Percentiles rank a stretch among this genome's conserved stretches.
phyloP scores from a whole-genome alignment of 2,888 invertebrate genomes.

The Minunthozetes semirufus region DNA sequence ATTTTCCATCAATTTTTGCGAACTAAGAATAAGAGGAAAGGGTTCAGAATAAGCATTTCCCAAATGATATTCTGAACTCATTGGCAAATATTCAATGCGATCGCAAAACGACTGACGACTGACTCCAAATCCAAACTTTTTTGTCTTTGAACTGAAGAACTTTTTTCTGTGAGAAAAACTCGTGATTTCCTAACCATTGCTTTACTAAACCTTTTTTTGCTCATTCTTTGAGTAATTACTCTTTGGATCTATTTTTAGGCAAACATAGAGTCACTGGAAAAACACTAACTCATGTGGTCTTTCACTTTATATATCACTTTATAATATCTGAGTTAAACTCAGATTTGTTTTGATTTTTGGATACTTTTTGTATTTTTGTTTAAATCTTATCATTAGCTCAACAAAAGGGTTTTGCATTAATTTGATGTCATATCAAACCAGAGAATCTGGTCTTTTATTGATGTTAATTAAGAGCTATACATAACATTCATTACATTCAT shows the following conservation, averaged over 20 bases:
- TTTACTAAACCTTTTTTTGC: background rate
- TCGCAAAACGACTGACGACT: background rate
- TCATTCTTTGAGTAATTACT: background rate
- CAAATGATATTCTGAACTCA: background rate
- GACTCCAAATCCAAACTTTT: background rate
- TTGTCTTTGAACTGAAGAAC: background rate
- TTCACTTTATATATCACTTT: background rate
- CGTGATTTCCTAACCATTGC: background rate
- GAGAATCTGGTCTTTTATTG: too few relatives aligned
- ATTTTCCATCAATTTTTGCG: background rate
- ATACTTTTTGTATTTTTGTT: background rate
- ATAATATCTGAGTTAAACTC: background rate
- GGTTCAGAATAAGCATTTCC: background rate
- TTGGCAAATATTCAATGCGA: slow-evolving; percentile 26
- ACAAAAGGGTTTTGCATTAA: too few relatives aligned
- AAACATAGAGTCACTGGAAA: background rate
- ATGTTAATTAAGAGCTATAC: too few relatives aligned
- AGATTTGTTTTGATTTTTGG: background rate
- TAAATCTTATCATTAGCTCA: too few relatives aligned
- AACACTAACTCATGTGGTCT: background rate
- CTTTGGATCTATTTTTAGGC: background rate
- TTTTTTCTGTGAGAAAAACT: background rate
- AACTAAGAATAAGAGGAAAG: background rate
- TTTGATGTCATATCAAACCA: too few relatives aligned
- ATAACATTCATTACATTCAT: too few relatives aligned